phyloP scores from a whole-genome alignment of 2,888 invertebrate genomes.

The Bellardia pandia region DNA sequence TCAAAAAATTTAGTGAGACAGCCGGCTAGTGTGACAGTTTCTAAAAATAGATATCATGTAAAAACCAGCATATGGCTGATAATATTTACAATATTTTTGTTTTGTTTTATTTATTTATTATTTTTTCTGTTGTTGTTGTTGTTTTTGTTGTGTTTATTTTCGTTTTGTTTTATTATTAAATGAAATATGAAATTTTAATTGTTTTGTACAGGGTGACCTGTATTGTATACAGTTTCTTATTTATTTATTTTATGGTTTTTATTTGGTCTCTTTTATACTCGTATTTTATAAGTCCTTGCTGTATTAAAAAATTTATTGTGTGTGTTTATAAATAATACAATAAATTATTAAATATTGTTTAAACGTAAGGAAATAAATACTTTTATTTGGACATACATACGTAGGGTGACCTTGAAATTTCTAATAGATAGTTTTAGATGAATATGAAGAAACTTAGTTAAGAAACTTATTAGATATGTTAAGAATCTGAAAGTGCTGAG shows the following conservation, averaged over 20 bases:
- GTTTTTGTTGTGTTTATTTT: neutral
- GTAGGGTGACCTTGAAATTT: neutral
- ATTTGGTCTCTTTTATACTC: neutral
- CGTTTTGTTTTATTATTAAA: neutral
- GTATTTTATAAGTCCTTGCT: neutral
- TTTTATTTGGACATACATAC: neutral
- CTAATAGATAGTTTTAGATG: too few relatives aligned
- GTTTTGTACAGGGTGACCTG: neutral
- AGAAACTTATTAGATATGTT: too few relatives aligned
- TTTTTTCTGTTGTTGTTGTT: neutral
- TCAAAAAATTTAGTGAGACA: neutral
- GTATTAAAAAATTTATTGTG: neutral
- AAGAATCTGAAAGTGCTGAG: too few relatives aligned
- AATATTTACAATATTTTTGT: conserved; percentile 10
- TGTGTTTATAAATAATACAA: conserved; percentile 18
- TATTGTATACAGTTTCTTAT: neutral
- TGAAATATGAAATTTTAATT: conserved; percentile 1
- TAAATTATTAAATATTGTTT: conserved; percentile 34
- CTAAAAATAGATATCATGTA: conserved; percentile 58
- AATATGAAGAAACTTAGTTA: too few relatives aligned
- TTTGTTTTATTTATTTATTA: neutral
- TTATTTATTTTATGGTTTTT: conserved; percentile 3
- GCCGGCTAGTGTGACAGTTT: neutral
- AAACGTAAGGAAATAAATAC: neutral
- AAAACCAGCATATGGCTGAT: conserved; percentile 43